A percentile compares a stretch with the other conserved stretches of the same genome.
Conservation (phyloP, 2,888 invertebrate genomes). For the Schizaphis graminum region DNA sequence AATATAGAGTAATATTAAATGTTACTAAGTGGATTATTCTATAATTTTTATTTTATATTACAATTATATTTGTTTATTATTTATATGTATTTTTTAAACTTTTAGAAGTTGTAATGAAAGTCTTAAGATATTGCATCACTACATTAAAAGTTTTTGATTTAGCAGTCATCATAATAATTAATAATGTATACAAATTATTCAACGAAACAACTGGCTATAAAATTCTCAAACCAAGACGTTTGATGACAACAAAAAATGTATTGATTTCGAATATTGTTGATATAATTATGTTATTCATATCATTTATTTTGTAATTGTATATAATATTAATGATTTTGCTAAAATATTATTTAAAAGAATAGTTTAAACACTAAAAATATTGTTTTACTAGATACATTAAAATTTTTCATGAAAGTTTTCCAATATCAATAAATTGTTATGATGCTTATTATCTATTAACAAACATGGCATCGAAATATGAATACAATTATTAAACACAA, state of each 20-base stretch:
- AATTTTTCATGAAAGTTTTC: not conserved
- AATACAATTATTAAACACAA: not conserved
- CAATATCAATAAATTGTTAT: not conserved
- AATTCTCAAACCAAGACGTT: not conserved
- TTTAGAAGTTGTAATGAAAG: slow-evolving; percentile 22
- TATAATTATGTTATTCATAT: not conserved
- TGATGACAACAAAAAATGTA: not conserved
- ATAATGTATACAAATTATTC: not conserved
- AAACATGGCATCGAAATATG: not conserved
- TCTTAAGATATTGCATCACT: not conserved
- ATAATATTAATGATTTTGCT: not conserved
- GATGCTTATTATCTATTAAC: not conserved
- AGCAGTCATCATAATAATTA: not conserved
- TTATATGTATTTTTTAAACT: slow-evolving; percentile 14
- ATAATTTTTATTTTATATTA: not conserved
- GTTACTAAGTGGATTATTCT: not conserved
- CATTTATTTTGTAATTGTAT: not conserved
- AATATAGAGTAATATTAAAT: slow-evolving; percentile 7
- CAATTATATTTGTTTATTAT: slow-evolving; percentile 24
- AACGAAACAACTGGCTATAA: not conserved
- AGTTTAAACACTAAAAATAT: not conserved
- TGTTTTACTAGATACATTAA: not conserved
- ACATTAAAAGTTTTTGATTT: not conserved
- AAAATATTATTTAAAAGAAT: not conserved
- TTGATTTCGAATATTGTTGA: not conserved